Percentiles rank a stretch among this genome's conserved stretches.
phyloP scores from a whole-genome alignment of 2,113 vertebrate species.

The Planiliza haematocheilus region DNA sequence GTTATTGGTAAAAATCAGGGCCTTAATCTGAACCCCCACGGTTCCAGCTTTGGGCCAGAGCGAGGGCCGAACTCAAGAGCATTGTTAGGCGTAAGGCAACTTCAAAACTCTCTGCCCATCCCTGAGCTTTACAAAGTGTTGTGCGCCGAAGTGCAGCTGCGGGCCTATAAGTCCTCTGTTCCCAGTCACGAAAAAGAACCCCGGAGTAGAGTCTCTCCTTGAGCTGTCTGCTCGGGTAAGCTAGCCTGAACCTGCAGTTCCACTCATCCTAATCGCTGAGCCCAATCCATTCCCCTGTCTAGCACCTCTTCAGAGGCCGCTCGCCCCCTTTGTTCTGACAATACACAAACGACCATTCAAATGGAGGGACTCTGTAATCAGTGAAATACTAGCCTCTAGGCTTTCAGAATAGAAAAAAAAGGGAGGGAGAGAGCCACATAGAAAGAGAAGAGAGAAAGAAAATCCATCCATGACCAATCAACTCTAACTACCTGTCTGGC shows the following conservation, averaged over 20 bases:
- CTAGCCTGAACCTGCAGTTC: slow-evolving; percentile 84
- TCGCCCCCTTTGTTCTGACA: slow-evolving; percentile 87
- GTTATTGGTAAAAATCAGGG: not conserved
- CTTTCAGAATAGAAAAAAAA: slow-evolving; percentile 70
- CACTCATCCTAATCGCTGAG: slow-evolving; percentile 84
- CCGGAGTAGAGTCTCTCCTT: slow-evolving; percentile 65
- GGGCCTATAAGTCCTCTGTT: slow-evolving; percentile 37
- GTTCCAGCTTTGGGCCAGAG: slow-evolving; percentile 8
- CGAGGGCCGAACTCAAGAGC: not conserved
- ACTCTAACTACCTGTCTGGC: slow-evolving; percentile 84
- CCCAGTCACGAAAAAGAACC: slow-evolving; percentile 62
- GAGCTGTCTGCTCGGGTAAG: slow-evolving; percentile 55
- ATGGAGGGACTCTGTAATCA: slow-evolving; percentile 88
- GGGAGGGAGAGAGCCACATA: slow-evolving; percentile 55
- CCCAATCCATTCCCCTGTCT: slow-evolving; percentile 88
- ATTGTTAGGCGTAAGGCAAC: not conserved
- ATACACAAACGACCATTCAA: slow-evolving; percentile 89
- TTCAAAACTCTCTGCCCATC: slow-evolving; percentile 5
- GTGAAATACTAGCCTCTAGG: slow-evolving; percentile 88
- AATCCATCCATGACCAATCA: slow-evolving; percentile 84
- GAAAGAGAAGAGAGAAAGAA: slow-evolving; percentile 73
- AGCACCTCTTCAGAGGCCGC: slow-evolving; percentile 87
- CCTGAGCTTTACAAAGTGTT: slow-evolving; percentile 40
- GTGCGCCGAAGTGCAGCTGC: slow-evolving; percentile 46
- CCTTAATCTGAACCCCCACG: not conserved